Evolutionary conservation across 2,888 invertebrate genomes (phyloP).

Genomic region (Halocaridina rubra): DNA sequence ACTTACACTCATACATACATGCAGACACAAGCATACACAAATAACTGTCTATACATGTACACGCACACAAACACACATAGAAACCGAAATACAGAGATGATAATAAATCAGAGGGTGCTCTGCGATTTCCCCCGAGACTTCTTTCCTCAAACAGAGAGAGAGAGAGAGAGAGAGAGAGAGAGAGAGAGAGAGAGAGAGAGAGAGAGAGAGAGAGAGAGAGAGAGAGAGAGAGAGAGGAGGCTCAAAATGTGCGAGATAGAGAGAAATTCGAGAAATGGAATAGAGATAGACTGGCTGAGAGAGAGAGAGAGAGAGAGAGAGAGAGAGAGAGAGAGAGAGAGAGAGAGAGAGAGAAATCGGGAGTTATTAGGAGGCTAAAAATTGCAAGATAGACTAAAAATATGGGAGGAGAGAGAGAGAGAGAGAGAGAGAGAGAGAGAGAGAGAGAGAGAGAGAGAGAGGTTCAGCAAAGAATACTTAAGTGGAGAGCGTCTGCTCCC

Average conservation of each 20-base stretch:
- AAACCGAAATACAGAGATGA: neutral
- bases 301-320: neutral
- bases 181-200: conserved; percentile 10
- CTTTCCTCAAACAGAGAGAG: neutral
- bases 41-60: neutral
- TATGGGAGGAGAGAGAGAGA: neutral
- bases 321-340: neutral
- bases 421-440: neutral
- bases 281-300: neutral
- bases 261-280: too few species aligned
- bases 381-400: too few species aligned
- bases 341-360: neutral
- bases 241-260: neutral
- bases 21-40: neutral
- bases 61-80: neutral
- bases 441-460: neutral
- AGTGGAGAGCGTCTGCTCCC: neutral
- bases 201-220: conserved; percentile 11
- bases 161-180: neutral
- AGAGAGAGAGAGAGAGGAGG: neutral
- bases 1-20: neutral
- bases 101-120: neutral
- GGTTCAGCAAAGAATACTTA: neutral
- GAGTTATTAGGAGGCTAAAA: too few species aligned
- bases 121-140: neutral